A percentile compares a stretch with the other conserved stretches of the same genome.
Conservation (phyloP, 2,113 vertebrate species). For the Pelecanus crispus region DNA sequence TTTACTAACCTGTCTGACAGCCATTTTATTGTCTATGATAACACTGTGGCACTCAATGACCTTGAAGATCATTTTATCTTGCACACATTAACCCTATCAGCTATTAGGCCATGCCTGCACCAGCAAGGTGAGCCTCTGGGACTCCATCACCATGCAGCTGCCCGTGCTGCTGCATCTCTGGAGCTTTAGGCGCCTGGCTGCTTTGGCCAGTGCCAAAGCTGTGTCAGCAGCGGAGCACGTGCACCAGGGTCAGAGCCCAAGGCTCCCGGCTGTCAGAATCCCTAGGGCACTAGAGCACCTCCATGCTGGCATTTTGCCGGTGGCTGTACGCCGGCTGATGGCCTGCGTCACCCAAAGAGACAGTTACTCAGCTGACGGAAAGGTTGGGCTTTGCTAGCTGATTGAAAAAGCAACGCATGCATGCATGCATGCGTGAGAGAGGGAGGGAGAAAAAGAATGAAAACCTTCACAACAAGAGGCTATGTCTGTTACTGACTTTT, state of each 20-base stretch:
- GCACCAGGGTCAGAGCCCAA: neutral
- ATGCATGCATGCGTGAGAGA: rapidly evolving
- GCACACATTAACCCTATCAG: neutral
- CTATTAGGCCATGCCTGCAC: neutral
- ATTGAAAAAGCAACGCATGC: rapidly evolving
- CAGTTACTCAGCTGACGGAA: rapidly evolving
- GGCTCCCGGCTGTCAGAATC: neutral
- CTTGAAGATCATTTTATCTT: neutral
- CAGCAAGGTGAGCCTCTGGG: neutral
- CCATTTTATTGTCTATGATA: neutral
- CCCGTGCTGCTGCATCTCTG: rapidly evolving
- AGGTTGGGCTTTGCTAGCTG: neutral
- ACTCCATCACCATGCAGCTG: neutral
- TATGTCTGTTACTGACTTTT: neutral
- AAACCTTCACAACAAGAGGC: neutral
- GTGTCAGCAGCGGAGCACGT: rapidly evolving
- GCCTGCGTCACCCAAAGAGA: neutral
- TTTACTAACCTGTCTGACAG: neutral
- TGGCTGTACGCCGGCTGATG: rapidly evolving
- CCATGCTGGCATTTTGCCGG: rapidly evolving
- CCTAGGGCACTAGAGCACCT: rapidly evolving
- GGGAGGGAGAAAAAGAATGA: rapidly evolving
- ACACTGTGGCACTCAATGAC: neutral
- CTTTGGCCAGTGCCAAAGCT: neutral
- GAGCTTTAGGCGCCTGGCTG: neutral